A percentile compares a stretch with the other conserved stretches of the same genome.
Evolutionary conservation across 1,140 invertebrate genomes (phyloP).

Genomic region (Zaprionus inermis): DNA sequence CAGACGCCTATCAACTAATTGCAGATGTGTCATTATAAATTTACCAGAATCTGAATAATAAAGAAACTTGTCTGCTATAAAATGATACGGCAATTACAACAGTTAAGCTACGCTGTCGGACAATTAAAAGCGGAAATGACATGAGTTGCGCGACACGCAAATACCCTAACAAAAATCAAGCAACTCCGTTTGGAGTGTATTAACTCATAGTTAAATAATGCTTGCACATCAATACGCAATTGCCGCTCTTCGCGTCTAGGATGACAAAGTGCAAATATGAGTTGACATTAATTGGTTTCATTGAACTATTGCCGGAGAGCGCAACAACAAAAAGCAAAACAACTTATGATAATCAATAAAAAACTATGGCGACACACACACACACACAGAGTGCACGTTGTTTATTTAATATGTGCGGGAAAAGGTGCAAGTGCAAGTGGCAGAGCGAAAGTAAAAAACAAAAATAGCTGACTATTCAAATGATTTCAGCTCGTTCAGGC

Average conservation of each 20-base stretch:
- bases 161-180: conserved; percentile 2
- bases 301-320: background rate
- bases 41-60: conserved; percentile 49
- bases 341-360: conserved; percentile 26
- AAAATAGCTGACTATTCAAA: conserved; percentile 13
- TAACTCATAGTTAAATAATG: background rate
- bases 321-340: conserved; percentile 2
- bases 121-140: conserved; percentile 20
- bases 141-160: background rate
- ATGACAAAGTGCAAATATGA: conserved; percentile 15
- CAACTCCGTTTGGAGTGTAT: background rate
- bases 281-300: conserved; percentile 19
- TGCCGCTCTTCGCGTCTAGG: background rate
- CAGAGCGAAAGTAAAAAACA: background rate
- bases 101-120: conserved; percentile 47
- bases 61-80: conserved; percentile 42
- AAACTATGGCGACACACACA: conserved; percentile 25
- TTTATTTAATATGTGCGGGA: conserved; percentile 17
- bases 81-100: conserved; percentile 60
- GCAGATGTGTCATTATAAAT: conserved; percentile 22
- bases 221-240: background rate
- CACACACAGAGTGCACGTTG: background rate
- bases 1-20: conserved; percentile 25
- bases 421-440: conserved; percentile 22
- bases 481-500: background rate